Evolutionary conservation across 2,113 vertebrate species (phyloP).

Genomic region (Paracanthobrama guichenoti): DNA sequence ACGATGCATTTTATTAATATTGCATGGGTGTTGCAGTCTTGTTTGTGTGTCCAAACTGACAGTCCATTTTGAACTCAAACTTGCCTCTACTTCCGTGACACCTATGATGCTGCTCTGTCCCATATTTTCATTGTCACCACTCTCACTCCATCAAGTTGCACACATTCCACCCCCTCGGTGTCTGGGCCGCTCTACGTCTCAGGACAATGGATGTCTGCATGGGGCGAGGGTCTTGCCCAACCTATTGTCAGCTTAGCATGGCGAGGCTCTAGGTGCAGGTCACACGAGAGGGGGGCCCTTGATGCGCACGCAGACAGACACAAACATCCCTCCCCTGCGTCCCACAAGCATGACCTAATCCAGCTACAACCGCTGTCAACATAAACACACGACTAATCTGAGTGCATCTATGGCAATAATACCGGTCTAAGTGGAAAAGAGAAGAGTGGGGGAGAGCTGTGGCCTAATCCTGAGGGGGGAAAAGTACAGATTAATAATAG

Average conservation of each 20-base stretch:
- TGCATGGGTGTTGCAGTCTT: not conserved
- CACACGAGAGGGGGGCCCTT: not conserved
- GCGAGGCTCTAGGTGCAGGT: conserved; percentile 23
- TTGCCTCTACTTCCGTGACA: not conserved
- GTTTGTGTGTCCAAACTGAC: too few species aligned
- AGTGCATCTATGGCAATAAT: conserved; percentile 64
- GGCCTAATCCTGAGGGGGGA: conserved; percentile 58
- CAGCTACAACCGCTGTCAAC: conserved; percentile 65
- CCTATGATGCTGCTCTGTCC: not conserved
- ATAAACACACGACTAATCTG: conserved; percentile 68
- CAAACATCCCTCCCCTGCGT: conserved; percentile 38
- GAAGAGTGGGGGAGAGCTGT: conserved; percentile 43
- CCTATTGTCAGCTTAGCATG: conserved; percentile 26
- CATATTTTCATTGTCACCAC: not conserved
- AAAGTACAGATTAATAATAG: conserved; percentile 57
- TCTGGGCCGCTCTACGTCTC: conserved; percentile 24
- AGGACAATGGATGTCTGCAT: conserved; percentile 18
- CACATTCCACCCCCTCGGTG: not conserved
- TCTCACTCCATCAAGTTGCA: not conserved
- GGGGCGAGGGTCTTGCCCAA: conserved; percentile 11
- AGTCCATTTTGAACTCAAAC: not conserved
- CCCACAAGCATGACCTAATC: conserved; percentile 64
- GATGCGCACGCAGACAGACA: conserved; percentile 27
- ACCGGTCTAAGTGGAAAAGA: conserved; percentile 58
- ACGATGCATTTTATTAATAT: not conserved